Base-by-base conservation (phyloP, 2,888 invertebrate species). In the Tolmerus cingulatus region DNA sequence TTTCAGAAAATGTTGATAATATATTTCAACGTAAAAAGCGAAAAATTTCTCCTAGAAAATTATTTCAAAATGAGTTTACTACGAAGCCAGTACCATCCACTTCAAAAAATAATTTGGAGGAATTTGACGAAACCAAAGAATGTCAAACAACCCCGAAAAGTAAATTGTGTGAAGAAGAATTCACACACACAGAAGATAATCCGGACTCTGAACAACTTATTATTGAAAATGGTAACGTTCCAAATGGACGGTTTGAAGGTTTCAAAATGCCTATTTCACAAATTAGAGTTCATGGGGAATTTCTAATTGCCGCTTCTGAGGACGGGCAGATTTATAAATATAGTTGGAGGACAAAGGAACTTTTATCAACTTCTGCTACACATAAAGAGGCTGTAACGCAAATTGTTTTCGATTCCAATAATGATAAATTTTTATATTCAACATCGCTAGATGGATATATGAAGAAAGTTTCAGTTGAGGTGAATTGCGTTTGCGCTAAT, bases 311-410 rank as follows among this genome's bases (percentile, higher is more conserved):
- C 4, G 91, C 92, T 0, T 91, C 92, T 0, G 92, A 93, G 87
- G 91, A 91, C 87, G 93, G 93, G 0, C 91, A 91, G 87, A 89
- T 93, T 7, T 92, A 92, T 87, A 91, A 91, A 88, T 93, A 91
- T 82, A 90, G 91, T 87, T 90, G 91, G 5, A 87, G 55, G 34
- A 91, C 89, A 0, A 90, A 92, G 46, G 89, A 90, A 43, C 88
- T 92, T 34, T 90, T 91, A n/a, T 90, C 89, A 16, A 91, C 91
- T 77, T 91, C 92, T 87, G 88, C 91, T 43, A 92, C 92, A 86
- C 93, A 93, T 88, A 91, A 90, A 30, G 91, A 92, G 82, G 91
- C 92, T 81, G 92, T 92, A 9, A 92, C 92, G 0, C 90, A 91
- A 86, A 92, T 92, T 89, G 89, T 88, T 87, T 88, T 91, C 2